Evolutionary conservation across 2,797 vertebrate genomes (phyloP).

Genomic region (Moxostoma hubbsi): DNA sequence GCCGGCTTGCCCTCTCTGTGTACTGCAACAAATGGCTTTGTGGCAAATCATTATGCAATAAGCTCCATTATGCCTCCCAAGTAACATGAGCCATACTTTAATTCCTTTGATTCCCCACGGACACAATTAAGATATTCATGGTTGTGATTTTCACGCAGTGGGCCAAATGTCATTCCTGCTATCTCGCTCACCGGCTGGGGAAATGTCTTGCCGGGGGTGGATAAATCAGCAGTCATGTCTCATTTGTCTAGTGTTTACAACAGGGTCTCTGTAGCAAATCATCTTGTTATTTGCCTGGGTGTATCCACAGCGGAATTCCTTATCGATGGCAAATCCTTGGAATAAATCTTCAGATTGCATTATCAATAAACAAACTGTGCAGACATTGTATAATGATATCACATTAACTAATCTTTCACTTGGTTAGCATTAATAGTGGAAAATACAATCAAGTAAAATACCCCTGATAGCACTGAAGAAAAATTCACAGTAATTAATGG

Average conservation of each 20-base stretch:
- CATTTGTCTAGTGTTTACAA: constrained; percentile 45
- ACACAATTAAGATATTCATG: constrained; percentile 58
- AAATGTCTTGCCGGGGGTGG: constrained; percentile 36
- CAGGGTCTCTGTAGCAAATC: constrained; percentile 33
- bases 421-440: constrained; percentile 55
- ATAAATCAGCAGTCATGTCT: constrained; percentile 41
- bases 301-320: constrained; percentile 46
- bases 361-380: constrained; percentile 50
- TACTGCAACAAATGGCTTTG: constrained; percentile 41
- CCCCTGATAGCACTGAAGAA: constrained; percentile 50
- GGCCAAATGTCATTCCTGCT: constrained; percentile 45
- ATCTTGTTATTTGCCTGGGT: constrained; percentile 32
- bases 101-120: constrained; percentile 46
- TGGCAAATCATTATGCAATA: constrained; percentile 55
- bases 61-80: constrained; percentile 47
- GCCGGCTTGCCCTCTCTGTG: constrained; percentile 36
- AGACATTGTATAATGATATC: constrained; percentile 46
- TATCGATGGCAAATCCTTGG: constrained; percentile 37
- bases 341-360: constrained; percentile 41
- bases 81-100: constrained; percentile 50
- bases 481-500: constrained; percentile 54
- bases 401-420: constrained; percentile 43
- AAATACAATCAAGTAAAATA: constrained; percentile 52
- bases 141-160: constrained; percentile 43
- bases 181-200: constrained; percentile 33